Evolutionary conservation across 2,113 vertebrate genomes (phyloP), one percentile per base, ranked within the genome.

Genomic region (Dascyllus trimaculatus): DNA sequence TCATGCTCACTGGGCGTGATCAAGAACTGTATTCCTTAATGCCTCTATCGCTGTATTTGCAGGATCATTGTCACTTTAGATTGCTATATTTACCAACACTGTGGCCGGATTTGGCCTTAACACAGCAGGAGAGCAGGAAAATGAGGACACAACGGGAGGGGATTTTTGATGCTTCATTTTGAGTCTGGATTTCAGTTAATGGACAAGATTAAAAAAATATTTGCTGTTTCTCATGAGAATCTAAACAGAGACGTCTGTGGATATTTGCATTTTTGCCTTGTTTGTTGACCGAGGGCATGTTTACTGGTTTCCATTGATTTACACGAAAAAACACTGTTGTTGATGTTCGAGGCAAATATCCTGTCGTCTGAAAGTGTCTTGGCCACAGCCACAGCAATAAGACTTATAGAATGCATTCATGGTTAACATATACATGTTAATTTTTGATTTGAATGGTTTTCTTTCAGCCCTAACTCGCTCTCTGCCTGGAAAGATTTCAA

Each of bases 321-420:
- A 76, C 57, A 69, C 80, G 53, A 73, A 15, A 84, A 80, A 84
- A 84, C 78, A 89, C 2, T 59, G 45, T 2, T 60, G 70, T 43
- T 79, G 82, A 85, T 74, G 75, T 70, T 82, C 73, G 69, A 87
- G 53, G 52, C 35, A 80, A 76, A 86, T 73, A 74, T 88, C 64
- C 81, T 78, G 32, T 68, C n/a, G 32, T 58, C 52, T 7, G 8
- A 25, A 19, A 46, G 57, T 63, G 58, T 46, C 63, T 9, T 19
- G 9, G 52, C 19, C 65, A 3, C 51, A 49, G 19, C 22, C 25
- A 1, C 1, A 45, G 10, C 29, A 52, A 19, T 8, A 13, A 26
- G 32, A 48, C 74, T 70, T 35, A 49, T 61, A 7, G 4, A 11
- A 7, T 40, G 6, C 4, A 45, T 62, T 54, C 56, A 4, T 66